These are phyloP conservation scores for Patella ulyssiponensis DNA, from an alignment of 2,888 invertebrate species.

Conservation along the genomic window DNA sequence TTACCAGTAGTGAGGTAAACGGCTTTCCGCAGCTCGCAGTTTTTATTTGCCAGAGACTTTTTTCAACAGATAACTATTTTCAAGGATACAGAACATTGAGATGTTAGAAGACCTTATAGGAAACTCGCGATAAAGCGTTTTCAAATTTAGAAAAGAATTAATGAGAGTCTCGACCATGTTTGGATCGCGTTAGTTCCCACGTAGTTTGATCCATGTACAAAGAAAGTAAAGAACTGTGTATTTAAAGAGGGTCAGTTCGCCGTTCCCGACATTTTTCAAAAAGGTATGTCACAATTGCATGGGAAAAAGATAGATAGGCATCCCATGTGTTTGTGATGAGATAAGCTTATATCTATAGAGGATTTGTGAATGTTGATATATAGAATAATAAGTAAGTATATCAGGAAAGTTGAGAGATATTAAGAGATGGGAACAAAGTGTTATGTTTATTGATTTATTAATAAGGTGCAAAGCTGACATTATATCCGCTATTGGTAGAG, in stretches of 20 bases:
- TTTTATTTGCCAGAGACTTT: conserved; percentile 3
- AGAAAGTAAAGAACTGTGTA: conserved; percentile 26
- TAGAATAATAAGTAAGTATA: no score
- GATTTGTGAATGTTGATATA: no score
- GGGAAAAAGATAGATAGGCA: conserved; percentile 26
- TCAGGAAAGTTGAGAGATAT: no score
- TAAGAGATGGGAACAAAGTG: no score
- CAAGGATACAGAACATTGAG: conserved; percentile 23
- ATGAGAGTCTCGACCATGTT: conserved; percentile 24
- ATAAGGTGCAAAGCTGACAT: no score
- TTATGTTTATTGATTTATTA: no score
- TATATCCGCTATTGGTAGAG: no score
- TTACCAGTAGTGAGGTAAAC: neutral
- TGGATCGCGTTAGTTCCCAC: conserved; percentile 29
- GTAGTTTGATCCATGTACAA: conserved; percentile 25
- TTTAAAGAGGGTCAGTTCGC: conserved; percentile 23
- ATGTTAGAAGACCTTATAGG: conserved; percentile 21
- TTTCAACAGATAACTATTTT: conserved; percentile 17
- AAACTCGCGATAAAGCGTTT: conserved; percentile 24
- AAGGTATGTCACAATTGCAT: conserved; percentile 23
- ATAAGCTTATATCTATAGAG: no score
- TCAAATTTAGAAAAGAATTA: conserved; percentile 30
- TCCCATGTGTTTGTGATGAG: conserved; percentile 11
- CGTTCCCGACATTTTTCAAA: conserved; percentile 12
- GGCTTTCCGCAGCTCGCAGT: conserved; percentile 1